Percentiles rank a stretch among this genome's conserved stretches.
These are phyloP conservation scores for Boleophthalmus pectinirostris DNA, from an alignment of 2,113 vertebrate genomes.

Conservation along the genomic window DNA sequence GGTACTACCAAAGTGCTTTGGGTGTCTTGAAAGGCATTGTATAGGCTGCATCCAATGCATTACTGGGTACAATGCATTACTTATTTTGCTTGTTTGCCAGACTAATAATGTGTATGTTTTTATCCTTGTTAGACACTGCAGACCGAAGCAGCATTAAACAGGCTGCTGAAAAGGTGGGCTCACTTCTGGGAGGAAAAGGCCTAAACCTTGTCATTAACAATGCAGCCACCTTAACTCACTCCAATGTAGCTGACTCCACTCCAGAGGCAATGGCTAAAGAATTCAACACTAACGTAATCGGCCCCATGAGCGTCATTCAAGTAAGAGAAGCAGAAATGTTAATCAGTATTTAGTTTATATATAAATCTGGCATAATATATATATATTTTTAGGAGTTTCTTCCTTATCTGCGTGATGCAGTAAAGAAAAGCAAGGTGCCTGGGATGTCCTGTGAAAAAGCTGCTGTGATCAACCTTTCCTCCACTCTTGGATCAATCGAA, in stretches of 20 bases:
- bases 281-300: conserved; percentile 66
- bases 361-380: neutral
- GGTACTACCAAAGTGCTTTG: too few relatives aligned
- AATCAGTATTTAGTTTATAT: neutral
- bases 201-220: conserved; percentile 82
- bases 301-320: conserved; percentile 72
- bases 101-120: neutral
- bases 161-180: conserved; percentile 64
- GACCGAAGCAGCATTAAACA: conserved; percentile 73
- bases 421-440: conserved; percentile 37
- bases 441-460: conserved; percentile 72
- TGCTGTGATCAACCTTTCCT: conserved; percentile 70
- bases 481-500: conserved; percentile 57
- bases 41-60: too few relatives aligned
- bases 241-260: conserved; percentile 52
- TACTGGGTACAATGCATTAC: too few relatives aligned
- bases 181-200: conserved; percentile 62
- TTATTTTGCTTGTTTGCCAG: too few relatives aligned
- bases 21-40: too few relatives aligned
- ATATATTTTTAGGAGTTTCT: conserved; percentile 62
- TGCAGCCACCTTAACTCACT: conserved; percentile 48
- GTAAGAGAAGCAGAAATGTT: conserved; percentile 23
- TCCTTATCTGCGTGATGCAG: conserved; percentile 64
- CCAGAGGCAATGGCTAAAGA: conserved; percentile 68
- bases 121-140: conserved; percentile 50